phyloP scores from a whole-genome alignment of 2,888 invertebrate species.

The Dryococelus australis region DNA sequence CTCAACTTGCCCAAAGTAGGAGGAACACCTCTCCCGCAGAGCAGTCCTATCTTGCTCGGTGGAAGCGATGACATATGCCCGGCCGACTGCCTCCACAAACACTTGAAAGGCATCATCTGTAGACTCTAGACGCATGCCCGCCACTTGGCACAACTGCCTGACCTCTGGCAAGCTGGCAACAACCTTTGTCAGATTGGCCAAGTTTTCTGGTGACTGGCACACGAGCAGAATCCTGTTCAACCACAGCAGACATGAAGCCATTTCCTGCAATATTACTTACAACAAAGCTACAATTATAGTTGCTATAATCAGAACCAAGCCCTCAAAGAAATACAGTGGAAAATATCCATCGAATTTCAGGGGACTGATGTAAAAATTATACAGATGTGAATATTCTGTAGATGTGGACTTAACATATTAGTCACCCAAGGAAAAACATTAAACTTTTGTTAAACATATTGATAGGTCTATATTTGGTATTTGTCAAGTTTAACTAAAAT shows the following conservation, averaged over 20 bases:
- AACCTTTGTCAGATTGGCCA: neutral
- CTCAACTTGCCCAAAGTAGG: neutral
- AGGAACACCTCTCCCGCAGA: neutral
- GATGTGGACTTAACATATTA: no score
- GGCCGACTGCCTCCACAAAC: neutral
- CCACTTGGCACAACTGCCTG: neutral
- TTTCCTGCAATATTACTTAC: no score
- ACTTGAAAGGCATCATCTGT: neutral
- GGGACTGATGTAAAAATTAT: no score
- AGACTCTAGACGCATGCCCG: neutral
- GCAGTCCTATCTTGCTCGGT: neutral
- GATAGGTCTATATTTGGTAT: no score
- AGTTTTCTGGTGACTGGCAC: neutral
- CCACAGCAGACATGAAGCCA: neutral
- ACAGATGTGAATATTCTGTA: no score
- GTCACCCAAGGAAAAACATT: no score
- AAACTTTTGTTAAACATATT: no score
- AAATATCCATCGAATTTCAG: no score
- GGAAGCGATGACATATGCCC: neutral
- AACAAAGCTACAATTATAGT: no score
- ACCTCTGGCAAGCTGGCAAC: neutral
- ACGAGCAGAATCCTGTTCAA: neutral
- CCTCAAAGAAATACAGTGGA: no score
- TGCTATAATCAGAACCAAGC: no score
- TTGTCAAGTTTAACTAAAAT: no score